Conservation (phyloP, 2,797 vertebrate genomes). For the Macrochelys suwanniensis region DNA sequence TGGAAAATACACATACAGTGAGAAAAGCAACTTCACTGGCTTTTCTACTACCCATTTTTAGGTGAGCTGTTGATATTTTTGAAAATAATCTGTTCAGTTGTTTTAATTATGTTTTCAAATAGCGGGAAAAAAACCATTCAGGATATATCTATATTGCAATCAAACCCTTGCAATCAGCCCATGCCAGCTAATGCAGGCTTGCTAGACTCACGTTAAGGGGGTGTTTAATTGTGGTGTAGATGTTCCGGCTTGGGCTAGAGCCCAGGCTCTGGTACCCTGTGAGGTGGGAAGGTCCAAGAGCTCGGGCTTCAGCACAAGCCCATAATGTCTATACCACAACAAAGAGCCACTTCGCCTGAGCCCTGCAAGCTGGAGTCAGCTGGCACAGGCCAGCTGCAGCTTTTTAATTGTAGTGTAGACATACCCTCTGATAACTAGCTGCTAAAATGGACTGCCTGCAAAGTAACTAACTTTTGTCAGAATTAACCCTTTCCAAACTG, state of each 20-base stretch:
- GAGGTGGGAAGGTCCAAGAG: too few species aligned
- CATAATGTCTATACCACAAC: not conserved
- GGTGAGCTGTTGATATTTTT: constrained; percentile 48
- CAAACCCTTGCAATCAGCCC: too few species aligned
- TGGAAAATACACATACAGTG: constrained; percentile 44
- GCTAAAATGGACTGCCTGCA: not conserved
- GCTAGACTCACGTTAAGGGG: not conserved
- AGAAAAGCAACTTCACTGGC: constrained; percentile 42
- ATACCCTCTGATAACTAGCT: not conserved
- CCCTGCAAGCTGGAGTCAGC: not conserved
- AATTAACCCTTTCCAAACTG: constrained; percentile 18
- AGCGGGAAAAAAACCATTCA: not conserved
- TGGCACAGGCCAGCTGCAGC: not conserved
- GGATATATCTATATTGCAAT: not conserved
- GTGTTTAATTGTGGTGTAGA: not conserved
- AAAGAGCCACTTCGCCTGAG: not conserved
- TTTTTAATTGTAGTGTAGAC: not conserved
- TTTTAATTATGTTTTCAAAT: constrained; percentile 53
- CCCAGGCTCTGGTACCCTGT: not conserved
- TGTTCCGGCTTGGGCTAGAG: not conserved
- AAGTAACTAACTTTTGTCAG: not conserved
- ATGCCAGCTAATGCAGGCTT: not conserved
- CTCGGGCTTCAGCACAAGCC: too few species aligned
- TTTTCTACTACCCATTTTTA: constrained; percentile 36
- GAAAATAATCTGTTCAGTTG: constrained; percentile 36